phyloP scores from a whole-genome alignment of 2,888 invertebrate genomes.

The Caenorhabditis angaria region DNA sequence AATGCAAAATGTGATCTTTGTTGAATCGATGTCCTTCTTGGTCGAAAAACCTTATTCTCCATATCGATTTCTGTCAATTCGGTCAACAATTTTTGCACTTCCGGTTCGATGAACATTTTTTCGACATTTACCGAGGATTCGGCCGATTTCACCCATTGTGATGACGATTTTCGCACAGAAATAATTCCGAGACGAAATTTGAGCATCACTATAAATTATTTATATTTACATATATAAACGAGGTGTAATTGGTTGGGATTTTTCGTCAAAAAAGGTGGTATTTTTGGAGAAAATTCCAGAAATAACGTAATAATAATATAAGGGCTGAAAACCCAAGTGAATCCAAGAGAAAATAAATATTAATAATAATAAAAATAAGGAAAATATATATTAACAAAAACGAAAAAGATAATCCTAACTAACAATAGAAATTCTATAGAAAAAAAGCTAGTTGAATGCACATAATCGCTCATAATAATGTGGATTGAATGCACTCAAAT shows the following conservation, averaged over 20 bases:
- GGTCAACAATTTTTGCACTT: conserved; percentile 61
- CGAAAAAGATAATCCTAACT: background rate
- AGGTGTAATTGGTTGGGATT: no score
- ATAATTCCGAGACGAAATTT: conserved; percentile 18
- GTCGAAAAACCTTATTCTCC: conserved; percentile 62
- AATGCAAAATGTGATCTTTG: conserved; percentile 69
- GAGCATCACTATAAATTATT: conserved; percentile 15
- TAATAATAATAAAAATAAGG: no score
- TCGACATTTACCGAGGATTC: conserved; percentile 53
- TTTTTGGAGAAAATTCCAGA: no score
- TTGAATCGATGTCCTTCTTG: conserved; percentile 56
- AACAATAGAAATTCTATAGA: conserved; percentile 4
- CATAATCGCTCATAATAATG: conserved; percentile 66
- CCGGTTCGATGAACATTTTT: conserved; percentile 57
- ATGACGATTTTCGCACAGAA: conserved; percentile 9
- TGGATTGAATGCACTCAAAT: conserved; percentile 69
- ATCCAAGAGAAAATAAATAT: no score
- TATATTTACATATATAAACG: background rate
- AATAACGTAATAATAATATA: no score
- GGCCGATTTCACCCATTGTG: conserved; percentile 36
- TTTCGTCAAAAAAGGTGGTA: no score
- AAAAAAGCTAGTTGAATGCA: conserved; percentile 58
- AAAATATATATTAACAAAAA: no score
- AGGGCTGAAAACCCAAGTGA: background rate
- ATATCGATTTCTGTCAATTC: conserved; percentile 66